phyloP scores from a whole-genome alignment of 2,888 invertebrate genomes.

The Tinea pellionella region DNA sequence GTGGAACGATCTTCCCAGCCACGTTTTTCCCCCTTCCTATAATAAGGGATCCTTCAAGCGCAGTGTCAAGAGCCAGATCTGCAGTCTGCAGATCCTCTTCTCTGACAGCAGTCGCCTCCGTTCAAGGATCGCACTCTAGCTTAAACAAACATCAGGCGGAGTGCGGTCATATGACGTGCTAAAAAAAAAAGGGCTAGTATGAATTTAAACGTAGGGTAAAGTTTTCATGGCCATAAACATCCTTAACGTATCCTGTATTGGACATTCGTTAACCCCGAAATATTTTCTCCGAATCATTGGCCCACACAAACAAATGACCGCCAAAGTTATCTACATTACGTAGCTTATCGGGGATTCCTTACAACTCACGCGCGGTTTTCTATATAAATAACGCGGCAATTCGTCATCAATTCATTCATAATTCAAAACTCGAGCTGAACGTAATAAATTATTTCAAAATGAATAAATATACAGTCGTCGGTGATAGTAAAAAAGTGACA shows the following conservation, averaged over 20 bases:
- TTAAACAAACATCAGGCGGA: too few species aligned
- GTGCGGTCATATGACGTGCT: too few species aligned
- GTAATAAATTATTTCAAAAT: constrained; percentile 36
- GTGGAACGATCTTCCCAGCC: too few species aligned
- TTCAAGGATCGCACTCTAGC: too few species aligned
- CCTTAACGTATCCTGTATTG: not conserved
- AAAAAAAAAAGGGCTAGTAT: too few species aligned
- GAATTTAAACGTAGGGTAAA: too few species aligned
- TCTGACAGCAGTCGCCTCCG: too few species aligned
- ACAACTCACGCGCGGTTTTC: not conserved
- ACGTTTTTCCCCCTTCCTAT: too few species aligned
- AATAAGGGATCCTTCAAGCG: too few species aligned
- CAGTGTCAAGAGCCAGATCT: too few species aligned
- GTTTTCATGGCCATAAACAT: not conserved
- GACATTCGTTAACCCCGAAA: not conserved
- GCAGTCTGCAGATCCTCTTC: too few species aligned
- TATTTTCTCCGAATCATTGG: not conserved
- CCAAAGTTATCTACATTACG: not conserved
- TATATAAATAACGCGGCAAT: not conserved
- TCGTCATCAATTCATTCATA: constrained; percentile 6
- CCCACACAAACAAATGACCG: not conserved
- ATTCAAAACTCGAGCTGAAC: not conserved
- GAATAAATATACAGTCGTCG: constrained; percentile 57
- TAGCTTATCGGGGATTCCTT: constrained; percentile 9
- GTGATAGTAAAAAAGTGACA: constrained; percentile 63